A percentile compares a stretch with the other conserved stretches of the same genome.
Conservation (phyloP, 2,113 vertebrate genomes). For the Odontophorus gujanensis region DNA sequence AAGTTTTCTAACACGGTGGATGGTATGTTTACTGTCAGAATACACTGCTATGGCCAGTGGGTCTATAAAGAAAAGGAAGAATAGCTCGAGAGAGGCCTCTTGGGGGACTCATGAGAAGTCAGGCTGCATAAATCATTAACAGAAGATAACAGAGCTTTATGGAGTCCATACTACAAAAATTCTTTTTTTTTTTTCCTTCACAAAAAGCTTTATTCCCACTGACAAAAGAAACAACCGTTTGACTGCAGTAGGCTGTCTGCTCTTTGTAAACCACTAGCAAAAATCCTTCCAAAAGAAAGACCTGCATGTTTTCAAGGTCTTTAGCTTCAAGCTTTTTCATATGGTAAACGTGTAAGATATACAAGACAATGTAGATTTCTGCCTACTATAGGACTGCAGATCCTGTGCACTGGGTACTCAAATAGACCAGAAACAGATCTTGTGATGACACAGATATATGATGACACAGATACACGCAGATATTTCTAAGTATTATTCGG, state of each 20-base stretch:
- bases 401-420: not conserved
- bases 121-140: not conserved
- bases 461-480: not conserved
- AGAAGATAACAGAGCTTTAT: not conserved
- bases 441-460: not conserved
- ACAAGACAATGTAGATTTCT: not conserved
- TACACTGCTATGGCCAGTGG: not conserved
- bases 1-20: not conserved
- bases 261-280: conserved; percentile 41
- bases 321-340: not conserved
- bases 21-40: not conserved
- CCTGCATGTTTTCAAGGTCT: conserved; percentile 51
- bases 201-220: not conserved
- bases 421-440: not conserved
- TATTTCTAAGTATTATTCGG: not conserved
- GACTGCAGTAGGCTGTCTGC: conserved; percentile 5
- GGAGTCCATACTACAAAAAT: not conserved
- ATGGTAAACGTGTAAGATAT: not conserved
- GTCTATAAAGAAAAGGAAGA: not conserved
- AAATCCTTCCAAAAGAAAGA: conserved; percentile 28
- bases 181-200: fast-evolving
- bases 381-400: not conserved
- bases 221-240: conserved; percentile 30
- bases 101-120: not conserved
- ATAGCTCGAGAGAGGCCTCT: conserved; percentile 23